These are phyloP conservation scores for Xestia rhomboidea DNA, from an alignment of 2,888 invertebrate genomes.

Conservation along the genomic window DNA sequence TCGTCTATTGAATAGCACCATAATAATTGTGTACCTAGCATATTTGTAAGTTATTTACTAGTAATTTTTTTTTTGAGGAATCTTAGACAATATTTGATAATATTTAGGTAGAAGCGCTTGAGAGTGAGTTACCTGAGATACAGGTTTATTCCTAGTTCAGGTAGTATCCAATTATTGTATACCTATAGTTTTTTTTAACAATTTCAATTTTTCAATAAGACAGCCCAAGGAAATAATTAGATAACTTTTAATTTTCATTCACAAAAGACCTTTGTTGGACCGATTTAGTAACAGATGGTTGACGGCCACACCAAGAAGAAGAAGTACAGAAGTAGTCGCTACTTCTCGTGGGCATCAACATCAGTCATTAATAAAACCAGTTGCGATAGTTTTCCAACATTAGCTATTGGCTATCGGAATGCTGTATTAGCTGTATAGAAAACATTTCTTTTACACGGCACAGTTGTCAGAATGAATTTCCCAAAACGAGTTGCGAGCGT, in stretches of 20 bases:
- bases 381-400: slow-evolving; percentile 31
- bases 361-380: slow-evolving; percentile 10
- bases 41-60: too few species aligned
- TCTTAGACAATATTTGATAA: too few species aligned
- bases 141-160: too few species aligned
- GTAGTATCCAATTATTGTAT: too few species aligned
- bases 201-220: too few species aligned
- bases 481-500: slow-evolving; percentile 60
- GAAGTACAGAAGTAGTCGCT: neutral
- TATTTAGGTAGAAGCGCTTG: too few species aligned
- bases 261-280: too few species aligned
- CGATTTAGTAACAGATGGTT: neutral
- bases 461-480: slow-evolving; percentile 57
- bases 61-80: too few species aligned
- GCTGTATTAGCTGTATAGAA: slow-evolving; percentile 64
- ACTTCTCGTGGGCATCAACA: neutral
- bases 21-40: too few species aligned
- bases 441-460: slow-evolving; percentile 54
- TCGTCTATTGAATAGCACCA: too few species aligned
- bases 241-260: slow-evolving; percentile 10
- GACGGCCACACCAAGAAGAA: neutral
- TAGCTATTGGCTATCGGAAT: slow-evolving; percentile 56
- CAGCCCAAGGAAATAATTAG: neutral
- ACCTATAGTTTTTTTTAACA: too few species aligned
- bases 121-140: too few species aligned